Percentiles rank a stretch among this genome's conserved stretches.
Evolutionary conservation across 2,888 invertebrate genomes (phyloP).

Genomic region (Drosophila infuscata): DNA sequence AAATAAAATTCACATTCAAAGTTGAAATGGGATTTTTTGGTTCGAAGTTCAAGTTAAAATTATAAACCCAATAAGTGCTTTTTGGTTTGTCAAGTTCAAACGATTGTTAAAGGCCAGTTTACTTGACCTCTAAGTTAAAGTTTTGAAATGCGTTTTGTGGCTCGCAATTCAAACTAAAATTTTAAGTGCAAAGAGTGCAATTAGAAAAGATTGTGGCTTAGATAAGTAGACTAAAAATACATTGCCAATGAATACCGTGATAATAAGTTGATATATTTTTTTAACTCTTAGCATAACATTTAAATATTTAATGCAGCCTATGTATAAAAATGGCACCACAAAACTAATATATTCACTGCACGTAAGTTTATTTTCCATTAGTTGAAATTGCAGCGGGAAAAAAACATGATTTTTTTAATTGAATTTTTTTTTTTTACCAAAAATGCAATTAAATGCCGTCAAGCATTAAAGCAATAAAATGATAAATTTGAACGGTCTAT

Average conservation of each 20-base stretch:
- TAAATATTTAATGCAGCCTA: background rate
- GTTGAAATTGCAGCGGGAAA: background rate
- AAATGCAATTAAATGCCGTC: slow-evolving; percentile 65
- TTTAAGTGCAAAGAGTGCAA: background rate
- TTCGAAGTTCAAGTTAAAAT: background rate
- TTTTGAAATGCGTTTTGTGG: background rate
- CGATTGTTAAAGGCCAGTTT: background rate
- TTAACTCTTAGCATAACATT: background rate
- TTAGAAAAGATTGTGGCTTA: background rate
- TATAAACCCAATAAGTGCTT: background rate
- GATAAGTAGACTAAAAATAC: background rate
- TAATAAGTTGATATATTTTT: background rate
- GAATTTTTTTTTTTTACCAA: slow-evolving; percentile 3
- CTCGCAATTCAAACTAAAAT: background rate
- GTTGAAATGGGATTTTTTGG: background rate
- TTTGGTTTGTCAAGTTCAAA: background rate
- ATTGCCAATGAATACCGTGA: background rate
- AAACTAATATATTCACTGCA: background rate
- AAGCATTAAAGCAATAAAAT: slow-evolving; percentile 56
- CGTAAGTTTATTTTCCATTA: background rate
- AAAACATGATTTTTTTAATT: slow-evolving; percentile 9
- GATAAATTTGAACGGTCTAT: slow-evolving; percentile 41
- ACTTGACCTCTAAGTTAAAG: background rate
- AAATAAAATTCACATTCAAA: background rate
- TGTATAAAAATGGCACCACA: background rate